A percentile compares a stretch with the other conserved stretches of the same genome.
Conservation (phyloP, 2,888 invertebrate species). For the Papilio protenor region DNA sequence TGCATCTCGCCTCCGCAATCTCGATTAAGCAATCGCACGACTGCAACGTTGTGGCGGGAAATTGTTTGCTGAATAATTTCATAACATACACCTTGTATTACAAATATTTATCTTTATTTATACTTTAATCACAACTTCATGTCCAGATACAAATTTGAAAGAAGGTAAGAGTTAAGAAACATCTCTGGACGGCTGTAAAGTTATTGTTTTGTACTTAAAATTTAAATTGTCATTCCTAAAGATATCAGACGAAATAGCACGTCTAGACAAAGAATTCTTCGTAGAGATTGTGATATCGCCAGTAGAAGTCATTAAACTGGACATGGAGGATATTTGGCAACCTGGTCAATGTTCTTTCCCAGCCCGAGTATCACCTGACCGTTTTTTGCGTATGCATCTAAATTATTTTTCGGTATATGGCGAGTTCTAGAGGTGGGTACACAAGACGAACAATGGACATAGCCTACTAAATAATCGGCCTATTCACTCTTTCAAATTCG, state of each 20-base stretch:
- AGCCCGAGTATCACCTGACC: not conserved
- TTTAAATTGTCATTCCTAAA: not conserved
- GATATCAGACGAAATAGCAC: not conserved
- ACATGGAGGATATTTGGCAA: not conserved
- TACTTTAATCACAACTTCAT: not conserved
- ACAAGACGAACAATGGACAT: too few relatives aligned
- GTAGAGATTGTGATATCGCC: not conserved
- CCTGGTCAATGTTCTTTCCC: not conserved
- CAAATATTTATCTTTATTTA: conserved; percentile 20
- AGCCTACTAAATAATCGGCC: too few relatives aligned
- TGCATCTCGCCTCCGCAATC: conserved; percentile 15
- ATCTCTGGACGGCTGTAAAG: not conserved
- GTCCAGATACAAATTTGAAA: not conserved
- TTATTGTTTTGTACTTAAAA: not conserved
- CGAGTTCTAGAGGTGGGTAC: too few relatives aligned
- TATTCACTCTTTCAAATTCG: too few relatives aligned
- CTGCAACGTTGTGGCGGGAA: conserved; percentile 7
- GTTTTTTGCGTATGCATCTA: not conserved
- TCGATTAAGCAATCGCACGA: conserved; percentile 11
- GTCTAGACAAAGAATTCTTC: not conserved
- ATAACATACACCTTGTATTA: conserved; percentile 7
- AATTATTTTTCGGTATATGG: too few relatives aligned
- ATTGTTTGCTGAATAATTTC: conserved; percentile 6
- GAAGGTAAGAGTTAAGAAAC: not conserved
- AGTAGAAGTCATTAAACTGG: not conserved